These are phyloP conservation scores for Julus scandinavius DNA, from an alignment of 2,888 invertebrate species.

Conservation along the genomic window DNA sequence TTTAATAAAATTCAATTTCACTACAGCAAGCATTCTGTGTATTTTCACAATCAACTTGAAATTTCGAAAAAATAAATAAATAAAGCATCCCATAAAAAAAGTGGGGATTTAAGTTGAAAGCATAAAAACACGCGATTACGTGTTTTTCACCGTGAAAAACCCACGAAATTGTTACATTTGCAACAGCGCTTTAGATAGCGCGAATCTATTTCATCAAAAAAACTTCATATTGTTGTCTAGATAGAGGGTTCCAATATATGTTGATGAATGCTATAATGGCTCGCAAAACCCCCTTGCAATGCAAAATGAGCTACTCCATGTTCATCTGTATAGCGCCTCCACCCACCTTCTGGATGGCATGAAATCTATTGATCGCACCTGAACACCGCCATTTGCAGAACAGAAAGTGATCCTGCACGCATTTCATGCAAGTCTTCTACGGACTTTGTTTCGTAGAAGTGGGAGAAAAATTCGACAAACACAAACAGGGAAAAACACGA, in stretches of 20 bases:
- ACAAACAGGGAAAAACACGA: background rate
- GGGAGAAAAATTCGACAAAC: background rate
- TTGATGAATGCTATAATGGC: constrained; percentile 11
- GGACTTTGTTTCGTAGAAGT: background rate
- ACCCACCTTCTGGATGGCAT: constrained; percentile 42
- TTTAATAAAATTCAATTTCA: background rate
- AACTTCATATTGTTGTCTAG: background rate
- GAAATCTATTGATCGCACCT: constrained; percentile 46
- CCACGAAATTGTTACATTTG: background rate
- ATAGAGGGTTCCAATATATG: background rate
- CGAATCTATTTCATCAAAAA: constrained; percentile 5
- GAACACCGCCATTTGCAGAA: constrained; percentile 23
- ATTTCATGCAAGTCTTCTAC: constrained; percentile 12
- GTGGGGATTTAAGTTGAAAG: background rate
- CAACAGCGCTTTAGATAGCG: background rate
- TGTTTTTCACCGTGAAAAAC: too few species aligned
- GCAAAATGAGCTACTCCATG: constrained; percentile 18
- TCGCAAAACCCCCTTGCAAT: constrained; percentile 10
- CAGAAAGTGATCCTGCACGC: constrained; percentile 35
- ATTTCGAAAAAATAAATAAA: background rate
- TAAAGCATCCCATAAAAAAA: background rate
- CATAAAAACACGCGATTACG: too few species aligned
- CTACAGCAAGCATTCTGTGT: background rate
- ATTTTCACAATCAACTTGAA: background rate
- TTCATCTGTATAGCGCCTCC: constrained; percentile 2